Evolutionary conservation across 2,113 vertebrate genomes (phyloP).

Genomic region (Tor tambroides): DNA sequence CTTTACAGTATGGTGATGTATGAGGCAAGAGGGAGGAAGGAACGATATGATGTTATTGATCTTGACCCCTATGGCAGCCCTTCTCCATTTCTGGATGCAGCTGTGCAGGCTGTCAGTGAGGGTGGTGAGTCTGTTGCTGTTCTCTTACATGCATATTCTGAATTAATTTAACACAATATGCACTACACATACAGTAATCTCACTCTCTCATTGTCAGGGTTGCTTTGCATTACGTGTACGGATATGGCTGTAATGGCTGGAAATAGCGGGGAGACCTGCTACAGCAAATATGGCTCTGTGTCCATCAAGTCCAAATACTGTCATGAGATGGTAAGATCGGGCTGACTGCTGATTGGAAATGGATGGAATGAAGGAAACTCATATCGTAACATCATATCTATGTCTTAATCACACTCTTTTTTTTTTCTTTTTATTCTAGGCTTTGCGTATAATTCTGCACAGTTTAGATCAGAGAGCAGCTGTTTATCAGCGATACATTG

Average conservation of each 20-base stretch:
- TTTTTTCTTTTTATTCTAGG: slow-evolving; percentile 67
- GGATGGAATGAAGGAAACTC: background rate
- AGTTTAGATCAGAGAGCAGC: slow-evolving; percentile 86
- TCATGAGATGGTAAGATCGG: slow-evolving; percentile 89
- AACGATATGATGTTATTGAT: slow-evolving; percentile 88
- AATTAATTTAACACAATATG: background rate
- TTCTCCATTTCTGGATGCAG: slow-evolving; percentile 84
- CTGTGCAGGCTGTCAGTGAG: slow-evolving; percentile 87
- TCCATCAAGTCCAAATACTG: slow-evolving; percentile 91
- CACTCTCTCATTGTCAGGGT: slow-evolving; percentile 72
- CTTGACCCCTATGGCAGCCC: slow-evolving; percentile 94
- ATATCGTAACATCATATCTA: background rate
- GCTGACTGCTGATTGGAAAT: background rate
- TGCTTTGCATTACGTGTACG: slow-evolving; percentile 91
- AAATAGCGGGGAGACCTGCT: slow-evolving; percentile 89
- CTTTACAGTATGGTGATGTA: slow-evolving; percentile 83
- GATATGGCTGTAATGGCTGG: slow-evolving; percentile 94
- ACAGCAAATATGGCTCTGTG: slow-evolving; percentile 91
- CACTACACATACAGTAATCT: background rate
- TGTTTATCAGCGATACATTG: slow-evolving; percentile 91
- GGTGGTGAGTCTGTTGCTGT: slow-evolving; percentile 78
- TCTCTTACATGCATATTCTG: background rate
- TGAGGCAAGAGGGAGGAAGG: slow-evolving; percentile 75
- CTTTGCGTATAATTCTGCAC: slow-evolving; percentile 88
- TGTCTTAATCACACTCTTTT: background rate